These are phyloP conservation scores for Antheraea assamensis DNA, from an alignment of 2,888 invertebrate genomes.

Conservation along the genomic window DNA sequence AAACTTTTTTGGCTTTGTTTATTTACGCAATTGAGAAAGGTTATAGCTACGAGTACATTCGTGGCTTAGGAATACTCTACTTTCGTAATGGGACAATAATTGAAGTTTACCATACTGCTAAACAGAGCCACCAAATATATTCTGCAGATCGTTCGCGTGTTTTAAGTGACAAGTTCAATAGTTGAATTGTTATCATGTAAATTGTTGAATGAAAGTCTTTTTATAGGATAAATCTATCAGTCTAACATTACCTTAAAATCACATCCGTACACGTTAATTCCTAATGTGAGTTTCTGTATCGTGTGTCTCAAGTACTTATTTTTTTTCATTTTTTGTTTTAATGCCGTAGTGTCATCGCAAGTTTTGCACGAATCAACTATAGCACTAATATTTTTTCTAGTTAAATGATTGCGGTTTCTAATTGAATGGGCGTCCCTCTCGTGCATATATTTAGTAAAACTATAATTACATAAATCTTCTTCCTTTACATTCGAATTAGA, in stretches of 20 bases:
- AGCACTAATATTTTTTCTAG: conserved; percentile 4
- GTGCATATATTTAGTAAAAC: conserved; percentile 67
- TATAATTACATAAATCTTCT: conserved; percentile 43
- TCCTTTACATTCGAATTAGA: conserved; percentile 23
- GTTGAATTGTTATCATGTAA: background rate
- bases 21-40: too few relatives aligned
- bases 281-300: conserved; percentile 66
- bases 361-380: conserved; percentile 51
- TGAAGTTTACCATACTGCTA: too few relatives aligned
- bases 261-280: conserved; percentile 74
- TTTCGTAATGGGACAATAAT: too few relatives aligned
- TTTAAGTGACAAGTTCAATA: too few relatives aligned
- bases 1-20: too few relatives aligned
- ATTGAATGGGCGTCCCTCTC: conserved; percentile 49
- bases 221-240: background rate
- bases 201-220: background rate
- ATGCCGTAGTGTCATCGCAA: conserved; percentile 58
- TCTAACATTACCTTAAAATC: conserved; percentile 66
- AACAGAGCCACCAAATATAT: too few relatives aligned
- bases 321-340: conserved; percentile 55
- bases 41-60: too few relatives aligned
- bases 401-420: conserved; percentile 24
- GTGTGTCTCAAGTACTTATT: conserved; percentile 57
- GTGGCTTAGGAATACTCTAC: too few relatives aligned
- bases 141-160: too few relatives aligned